Evolutionary conservation across 2,797 vertebrate genomes (phyloP), one percentile per base, ranked within the genome.

Genomic region (Tokudaia tokunoshimensis): DNA sequence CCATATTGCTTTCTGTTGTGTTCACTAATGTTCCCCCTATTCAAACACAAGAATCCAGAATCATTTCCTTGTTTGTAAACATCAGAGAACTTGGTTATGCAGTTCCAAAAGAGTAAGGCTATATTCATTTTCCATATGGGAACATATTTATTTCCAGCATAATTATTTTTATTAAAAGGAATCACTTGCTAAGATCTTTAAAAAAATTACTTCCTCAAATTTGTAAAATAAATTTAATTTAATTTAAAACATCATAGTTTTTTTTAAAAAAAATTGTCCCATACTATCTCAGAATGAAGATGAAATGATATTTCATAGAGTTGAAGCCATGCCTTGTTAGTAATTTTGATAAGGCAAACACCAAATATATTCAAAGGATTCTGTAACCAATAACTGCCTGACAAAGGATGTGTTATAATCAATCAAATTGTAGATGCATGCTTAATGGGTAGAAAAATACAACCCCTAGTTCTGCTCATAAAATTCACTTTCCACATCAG

Each of bases 361-460:
- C 97, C 95, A 99, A 99, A 99, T 98, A 98, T 98, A 97, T 98
- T 98, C 98, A 99, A 98, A 98, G 98, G 95, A 98, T 99, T 99
- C 98, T 98, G 98, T 99, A 98, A 98, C 97, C 98, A 98, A 98
- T 98, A 98, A 98, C 98, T 98, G 97, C 95, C 97, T 98, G 95
- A 96, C 98, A 98, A 99, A 98, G 72, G 98, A 98, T 98, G 95
- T 99, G 98, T 99, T 97, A 24, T 98, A 99, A 99, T 98, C 96
- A 91, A 98, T 99, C 90, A 96, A 88, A 92, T 97, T 97, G 98
- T 98, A 98, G 97, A 98, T 95, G 95, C 95, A 97, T 97, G 89
- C 59, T 94, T 93, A 97, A 93, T 96, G 97, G 97, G 96, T 92
- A 75, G 97, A 98, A 97, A 88, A 92, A 78, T 95, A 88, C 79